Conservation (phyloP, 2,888 invertebrate genomes). For the Drosophila koepferae region DNA sequence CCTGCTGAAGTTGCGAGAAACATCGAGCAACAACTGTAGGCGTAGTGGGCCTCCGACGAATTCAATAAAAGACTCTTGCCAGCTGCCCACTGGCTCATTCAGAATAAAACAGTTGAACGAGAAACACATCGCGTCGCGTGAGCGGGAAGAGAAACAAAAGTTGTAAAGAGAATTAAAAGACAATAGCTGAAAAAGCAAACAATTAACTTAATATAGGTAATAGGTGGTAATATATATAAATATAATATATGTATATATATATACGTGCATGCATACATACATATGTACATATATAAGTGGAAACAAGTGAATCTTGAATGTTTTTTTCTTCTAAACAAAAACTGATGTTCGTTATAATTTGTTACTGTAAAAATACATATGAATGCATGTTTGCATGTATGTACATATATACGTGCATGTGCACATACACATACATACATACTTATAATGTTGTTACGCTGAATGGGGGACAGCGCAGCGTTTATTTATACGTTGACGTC, state of each 20-base stretch:
- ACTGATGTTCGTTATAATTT: not conserved
- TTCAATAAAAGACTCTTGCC: conserved; percentile 42
- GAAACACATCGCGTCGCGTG: conserved; percentile 11
- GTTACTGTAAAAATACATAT: no score
- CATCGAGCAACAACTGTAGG: conserved; percentile 35
- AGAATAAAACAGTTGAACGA: conserved; percentile 30
- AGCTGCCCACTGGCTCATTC: conserved; percentile 41
- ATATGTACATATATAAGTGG: not conserved
- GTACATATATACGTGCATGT: not conserved
- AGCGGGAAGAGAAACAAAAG: conserved; percentile 24
- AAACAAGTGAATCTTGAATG: not conserved
- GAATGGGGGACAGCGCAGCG: conserved; percentile 16
- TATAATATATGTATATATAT: not conserved
- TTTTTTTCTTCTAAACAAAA: not conserved
- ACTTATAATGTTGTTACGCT: conserved; percentile 4
- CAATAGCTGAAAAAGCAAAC: conserved; percentile 40
- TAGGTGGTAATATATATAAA: not conserved
- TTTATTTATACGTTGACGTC: conserved; percentile 68
- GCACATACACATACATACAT: no score
- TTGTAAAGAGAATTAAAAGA: conserved; percentile 34
- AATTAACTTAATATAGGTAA: conserved; percentile 47
- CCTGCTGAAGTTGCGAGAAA: conserved; percentile 49
- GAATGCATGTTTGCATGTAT: not conserved
- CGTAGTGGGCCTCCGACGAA: conserved; percentile 37
- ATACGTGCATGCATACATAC: not conserved